Evolutionary conservation across 2,888 invertebrate species (phyloP), one percentile per base, ranked within the genome.

Genomic region (Spodoptera exigua): DNA sequence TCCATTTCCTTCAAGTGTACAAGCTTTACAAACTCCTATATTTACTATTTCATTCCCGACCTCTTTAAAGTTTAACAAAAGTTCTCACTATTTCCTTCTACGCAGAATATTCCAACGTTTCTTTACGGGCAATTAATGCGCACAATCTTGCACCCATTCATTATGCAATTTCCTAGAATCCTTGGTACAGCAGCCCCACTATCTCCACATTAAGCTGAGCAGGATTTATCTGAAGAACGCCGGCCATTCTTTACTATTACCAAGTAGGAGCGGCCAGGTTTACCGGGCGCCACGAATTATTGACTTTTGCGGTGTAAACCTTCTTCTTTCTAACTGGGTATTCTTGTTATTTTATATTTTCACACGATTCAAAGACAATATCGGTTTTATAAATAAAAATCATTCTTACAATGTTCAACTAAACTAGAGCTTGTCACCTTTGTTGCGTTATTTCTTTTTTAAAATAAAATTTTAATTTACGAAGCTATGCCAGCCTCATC

Each of bases 231-330:
- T 71, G 54, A 61, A 74, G 76, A 70, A 75, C 78, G 71, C 75
- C 55, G 65, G 61, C 78, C 76, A 83, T 84, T 84, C 80, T 78
- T 84, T 83, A 79, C 73, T 69, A 84, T 84, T 82, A 84, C 76
- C 60, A 62, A 69, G 53, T 61, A 70, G 65, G 60, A 64, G 58
- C 57, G 60, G 60, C 56, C 35, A 43, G 60, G 49, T 64, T 61
- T 66, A 52, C 44, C 51, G 67, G 53, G 66, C 61, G 66, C 51
- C 36, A 12, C 51, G 63, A 74, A 47, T 71, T 74, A 68, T 53
- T 51, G 58, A 49, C 49, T 61, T 55, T 51, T 32, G 61, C 48
- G 60, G 56, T 27, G 35, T 47, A 43, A 17, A 46, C 21, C 34
- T 27, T 2, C 10, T 40, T 17, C 11, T 9, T 11, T 40, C 11